Evolutionary conservation across 2,113 vertebrate species (phyloP).

Genomic region (Spizaetus ornatus): DNA sequence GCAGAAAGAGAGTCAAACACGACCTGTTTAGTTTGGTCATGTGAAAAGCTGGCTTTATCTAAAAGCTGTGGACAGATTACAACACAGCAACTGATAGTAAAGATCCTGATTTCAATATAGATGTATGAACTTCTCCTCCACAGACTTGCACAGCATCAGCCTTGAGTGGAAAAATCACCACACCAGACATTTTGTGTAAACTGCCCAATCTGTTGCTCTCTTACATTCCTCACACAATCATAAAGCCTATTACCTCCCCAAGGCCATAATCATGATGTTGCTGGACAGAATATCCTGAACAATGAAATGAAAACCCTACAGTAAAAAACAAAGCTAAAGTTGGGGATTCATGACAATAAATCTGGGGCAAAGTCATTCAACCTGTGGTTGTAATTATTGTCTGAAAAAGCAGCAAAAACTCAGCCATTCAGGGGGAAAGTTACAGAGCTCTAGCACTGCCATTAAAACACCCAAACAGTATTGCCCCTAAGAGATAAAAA

Average conservation of each 20-base stretch:
- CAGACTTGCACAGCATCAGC: not conserved
- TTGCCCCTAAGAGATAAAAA: not conserved
- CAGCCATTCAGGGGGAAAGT: not conserved
- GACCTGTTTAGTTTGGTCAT: not conserved
- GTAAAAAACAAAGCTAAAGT: not conserved
- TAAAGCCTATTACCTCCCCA: slow-evolving; percentile 9
- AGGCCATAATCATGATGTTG: not conserved
- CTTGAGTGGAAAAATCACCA: slow-evolving; percentile 4
- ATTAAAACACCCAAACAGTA: not conserved
- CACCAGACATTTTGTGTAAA: not conserved
- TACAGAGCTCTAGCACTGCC: not conserved
- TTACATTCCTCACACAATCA: not conserved
- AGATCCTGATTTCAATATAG: not conserved
- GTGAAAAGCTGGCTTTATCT: not conserved
- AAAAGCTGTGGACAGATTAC: not conserved
- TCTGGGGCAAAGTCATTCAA: not conserved
- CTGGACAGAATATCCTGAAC: not conserved
- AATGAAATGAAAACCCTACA: not conserved
- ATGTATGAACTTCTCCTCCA: not conserved
- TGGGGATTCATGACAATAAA: not conserved
- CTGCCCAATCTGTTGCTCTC: not conserved
- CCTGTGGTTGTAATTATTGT: not conserved
- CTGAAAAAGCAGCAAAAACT: not conserved
- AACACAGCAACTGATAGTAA: not conserved
- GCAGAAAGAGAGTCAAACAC: not conserved